Conservation (phyloP, 2,888 invertebrate genomes). For the Drosophila falleni region DNA sequence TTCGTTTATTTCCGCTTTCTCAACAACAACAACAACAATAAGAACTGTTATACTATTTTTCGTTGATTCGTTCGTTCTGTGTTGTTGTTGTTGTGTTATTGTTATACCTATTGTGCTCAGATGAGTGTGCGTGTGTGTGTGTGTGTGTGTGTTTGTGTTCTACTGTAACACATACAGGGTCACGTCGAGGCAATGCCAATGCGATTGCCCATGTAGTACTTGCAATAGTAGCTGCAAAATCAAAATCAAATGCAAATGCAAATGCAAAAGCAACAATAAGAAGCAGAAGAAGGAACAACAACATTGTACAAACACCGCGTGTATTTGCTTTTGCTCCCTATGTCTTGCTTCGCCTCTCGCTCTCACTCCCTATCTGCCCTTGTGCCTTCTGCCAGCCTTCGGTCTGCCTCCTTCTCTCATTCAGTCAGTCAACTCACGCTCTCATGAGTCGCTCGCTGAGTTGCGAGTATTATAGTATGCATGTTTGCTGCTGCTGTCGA, state of each 20-base stretch:
- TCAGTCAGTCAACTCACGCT: constrained; percentile 16
- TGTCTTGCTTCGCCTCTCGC: constrained; percentile 25
- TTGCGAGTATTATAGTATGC: constrained; percentile 20
- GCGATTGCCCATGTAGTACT: constrained; percentile 22
- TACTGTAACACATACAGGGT: constrained; percentile 35
- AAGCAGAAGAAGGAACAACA: constrained; percentile 22
- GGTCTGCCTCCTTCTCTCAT: constrained; percentile 3
- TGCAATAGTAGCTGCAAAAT: constrained; percentile 14
- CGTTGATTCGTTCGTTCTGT: neutral
- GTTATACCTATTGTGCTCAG: constrained; percentile 30
- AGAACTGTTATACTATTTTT: constrained; percentile 43
- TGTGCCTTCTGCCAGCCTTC: neutral
- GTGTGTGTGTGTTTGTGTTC: constrained; percentile 7
- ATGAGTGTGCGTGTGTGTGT: constrained; percentile 4
- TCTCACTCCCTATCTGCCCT: neutral
- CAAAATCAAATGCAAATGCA: constrained; percentile 22
- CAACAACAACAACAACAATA: constrained; percentile 12
- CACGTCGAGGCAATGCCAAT: constrained; percentile 44
- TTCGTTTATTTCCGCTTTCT: constrained; percentile 27
- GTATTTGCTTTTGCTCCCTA: constrained; percentile 29
- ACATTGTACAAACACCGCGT: constrained; percentile 39
- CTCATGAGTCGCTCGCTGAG: constrained; percentile 4
- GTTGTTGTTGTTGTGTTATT: constrained; percentile 21
- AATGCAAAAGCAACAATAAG: constrained; percentile 17
- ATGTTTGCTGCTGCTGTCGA: constrained; percentile 39